A percentile compares a stretch with the other conserved stretches of the same genome.
These are phyloP conservation scores for Callopanchax toddi DNA, from an alignment of 2,113 vertebrate genomes.

Conservation along the genomic window DNA sequence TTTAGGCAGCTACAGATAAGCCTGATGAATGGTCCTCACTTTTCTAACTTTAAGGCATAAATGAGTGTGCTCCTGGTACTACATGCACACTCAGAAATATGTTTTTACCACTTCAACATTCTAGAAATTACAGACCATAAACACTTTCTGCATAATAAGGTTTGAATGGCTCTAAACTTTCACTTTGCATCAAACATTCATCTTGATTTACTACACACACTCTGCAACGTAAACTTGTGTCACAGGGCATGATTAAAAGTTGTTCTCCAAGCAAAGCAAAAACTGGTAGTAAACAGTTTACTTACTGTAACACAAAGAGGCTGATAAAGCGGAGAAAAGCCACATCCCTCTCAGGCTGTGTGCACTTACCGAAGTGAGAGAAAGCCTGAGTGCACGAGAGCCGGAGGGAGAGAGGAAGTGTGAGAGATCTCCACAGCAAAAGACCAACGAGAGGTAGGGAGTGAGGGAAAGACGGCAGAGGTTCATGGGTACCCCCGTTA, in stretches of 20 bases:
- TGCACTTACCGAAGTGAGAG: slow-evolving; percentile 48
- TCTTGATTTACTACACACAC: not conserved
- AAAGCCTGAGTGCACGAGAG: slow-evolving; percentile 30
- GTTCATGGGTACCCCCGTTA: slow-evolving; percentile 77
- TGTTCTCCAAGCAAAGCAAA: slow-evolving; percentile 1
- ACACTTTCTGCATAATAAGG: not conserved
- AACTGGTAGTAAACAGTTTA: slow-evolving; percentile 47
- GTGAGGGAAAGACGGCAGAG: slow-evolving; percentile 13
- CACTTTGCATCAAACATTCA: slow-evolving; percentile 3
- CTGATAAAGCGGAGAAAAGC: slow-evolving; percentile 41
- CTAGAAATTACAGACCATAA: not conserved
- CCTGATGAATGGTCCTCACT: slow-evolving; percentile 40
- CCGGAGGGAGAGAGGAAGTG: slow-evolving; percentile 32
- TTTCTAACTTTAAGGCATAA: slow-evolving; percentile 19
- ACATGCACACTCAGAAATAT: not conserved
- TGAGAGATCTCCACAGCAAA: slow-evolving; percentile 40
- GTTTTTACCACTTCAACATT: not conserved
- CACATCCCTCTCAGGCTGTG: slow-evolving; percentile 55
- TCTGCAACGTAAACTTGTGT: not conserved
- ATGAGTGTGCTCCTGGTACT: not conserved
- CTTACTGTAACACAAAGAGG: slow-evolving; percentile 60
- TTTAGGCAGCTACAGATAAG: slow-evolving; percentile 57
- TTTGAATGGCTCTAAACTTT: slow-evolving; percentile 1
- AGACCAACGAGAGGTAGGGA: slow-evolving; percentile 24
- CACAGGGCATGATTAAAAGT: slow-evolving; percentile 30